Evolutionary conservation across 2,797 vertebrate genomes (phyloP).

Genomic region (Aphelocoma californica): DNA sequence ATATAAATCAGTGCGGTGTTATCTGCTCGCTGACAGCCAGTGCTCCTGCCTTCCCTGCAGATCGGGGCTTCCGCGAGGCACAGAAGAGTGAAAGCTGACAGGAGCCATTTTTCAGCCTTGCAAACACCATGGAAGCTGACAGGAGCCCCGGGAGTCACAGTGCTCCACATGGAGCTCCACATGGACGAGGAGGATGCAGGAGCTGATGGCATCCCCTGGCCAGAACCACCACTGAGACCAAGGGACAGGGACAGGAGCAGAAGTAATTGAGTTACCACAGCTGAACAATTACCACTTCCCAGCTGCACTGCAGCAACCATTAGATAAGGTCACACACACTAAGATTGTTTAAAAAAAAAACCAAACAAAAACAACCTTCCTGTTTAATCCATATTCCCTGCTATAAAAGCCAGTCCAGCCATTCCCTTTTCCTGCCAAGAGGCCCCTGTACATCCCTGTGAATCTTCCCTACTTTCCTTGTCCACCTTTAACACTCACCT

Average conservation of each 20-base stretch:
- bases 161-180: rapidly evolving
- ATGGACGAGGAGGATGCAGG: rapidly evolving
- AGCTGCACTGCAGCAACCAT: background rate
- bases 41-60: background rate
- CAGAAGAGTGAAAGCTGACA: conserved; percentile 5
- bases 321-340: background rate
- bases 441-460: background rate
- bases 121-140: background rate
- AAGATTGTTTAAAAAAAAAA: background rate
- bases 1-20: background rate
- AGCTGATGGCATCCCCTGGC: background rate
- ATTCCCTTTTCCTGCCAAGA: background rate
- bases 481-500: background rate
- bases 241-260: background rate
- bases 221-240: background rate
- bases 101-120: conserved; percentile 13
- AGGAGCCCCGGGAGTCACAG: rapidly evolving
- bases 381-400: background rate
- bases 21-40: conserved; percentile 25
- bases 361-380: background rate
- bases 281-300: background rate
- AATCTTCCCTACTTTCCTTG: background rate
- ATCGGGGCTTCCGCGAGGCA: background rate
- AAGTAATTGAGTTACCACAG: background rate
- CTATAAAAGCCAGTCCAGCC: background rate